phyloP scores from a whole-genome alignment of 2,888 invertebrate genomes.

The Cephus spinipes region DNA sequence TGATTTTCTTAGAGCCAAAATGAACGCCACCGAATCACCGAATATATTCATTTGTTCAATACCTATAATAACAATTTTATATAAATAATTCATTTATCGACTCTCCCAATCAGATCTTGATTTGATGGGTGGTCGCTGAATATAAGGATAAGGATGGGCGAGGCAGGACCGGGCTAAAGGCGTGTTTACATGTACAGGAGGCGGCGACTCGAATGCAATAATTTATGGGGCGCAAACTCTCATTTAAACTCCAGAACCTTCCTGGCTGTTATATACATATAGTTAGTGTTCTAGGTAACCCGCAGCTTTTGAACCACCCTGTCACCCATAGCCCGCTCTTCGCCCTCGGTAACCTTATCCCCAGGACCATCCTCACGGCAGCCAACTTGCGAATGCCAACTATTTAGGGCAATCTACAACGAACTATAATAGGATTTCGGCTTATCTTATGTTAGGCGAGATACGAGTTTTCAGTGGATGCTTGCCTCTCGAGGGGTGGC shows the following conservation, averaged over 20 bases:
- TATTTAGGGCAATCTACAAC: conserved; percentile 51
- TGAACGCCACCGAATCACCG: background rate
- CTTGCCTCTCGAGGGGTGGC: background rate
- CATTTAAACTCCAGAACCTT: conserved; percentile 55
- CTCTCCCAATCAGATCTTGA: background rate
- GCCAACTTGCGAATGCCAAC: conserved; percentile 44
- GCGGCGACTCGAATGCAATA: conserved; percentile 36
- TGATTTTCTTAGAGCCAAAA: background rate
- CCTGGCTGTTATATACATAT: conserved; percentile 42
- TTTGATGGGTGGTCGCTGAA: background rate
- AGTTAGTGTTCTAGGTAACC: background rate
- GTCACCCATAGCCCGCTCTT: background rate
- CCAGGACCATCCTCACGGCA: conserved; percentile 30
- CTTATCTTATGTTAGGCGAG: conserved; percentile 48
- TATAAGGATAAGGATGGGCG: background rate
- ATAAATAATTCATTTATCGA: background rate
- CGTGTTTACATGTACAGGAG: background rate
- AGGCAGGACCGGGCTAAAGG: background rate
- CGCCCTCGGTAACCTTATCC: background rate
- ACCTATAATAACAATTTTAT: background rate
- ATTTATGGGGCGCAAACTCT: conserved; percentile 56
- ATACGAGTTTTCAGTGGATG: conserved; percentile 40
- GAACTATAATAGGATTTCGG: conserved; percentile 61
- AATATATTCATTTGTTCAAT: background rate
- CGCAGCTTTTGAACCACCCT: background rate